Evolutionary conservation across 2,797 vertebrate genomes (phyloP), one percentile per base, ranked within the genome.

Genomic region (Margarornis squamiger): DNA sequence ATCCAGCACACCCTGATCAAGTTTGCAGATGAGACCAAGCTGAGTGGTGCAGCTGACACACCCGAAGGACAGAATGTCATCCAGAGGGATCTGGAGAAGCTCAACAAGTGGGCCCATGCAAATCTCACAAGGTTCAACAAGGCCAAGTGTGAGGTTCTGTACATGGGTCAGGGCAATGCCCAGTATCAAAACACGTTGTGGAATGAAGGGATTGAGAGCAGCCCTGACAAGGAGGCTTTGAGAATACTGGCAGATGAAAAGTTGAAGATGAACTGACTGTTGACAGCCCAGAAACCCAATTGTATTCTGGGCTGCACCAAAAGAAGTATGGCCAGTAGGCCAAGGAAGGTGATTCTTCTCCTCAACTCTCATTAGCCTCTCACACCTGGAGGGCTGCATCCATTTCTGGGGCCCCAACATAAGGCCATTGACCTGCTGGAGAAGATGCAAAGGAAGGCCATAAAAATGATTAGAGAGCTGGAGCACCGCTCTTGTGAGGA

Each of bases 381-480:
- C 6, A 7, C 17, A 41, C 12, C 39, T 20, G 14, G 10, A 36
- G 5, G 9, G 17, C 22, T 48, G 34, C 26, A 23, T 23, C 22
- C 52, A 72, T 3, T 16, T 78, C 38, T 29, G 21, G 6, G 20
- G 8, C 46, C 11, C 23, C 19, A 66, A 2, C 10, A 43, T 3
- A 32, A 51, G 36, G 21, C 32, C 0, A 3, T 1, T 27, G 27
- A 57, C 7, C 30, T 62, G 48, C 9, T 52, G 34, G 13, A 57
- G 30, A 2, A 18, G 7, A 36, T 26, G 34, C 27, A 67, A 58
- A 72, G 11, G 27, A 52, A n/a, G 14, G 55, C 7, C 27, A 76
- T 2, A 6, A 43, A 85, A 34, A 72, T 0, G 0, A 27, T 41
- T 23, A 61, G 34, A 43, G 26, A 30, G 14, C 10, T 80, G 23